Evolutionary conservation across 2,888 invertebrate species (phyloP).

Genomic region (Platycheirus albimanus): DNA sequence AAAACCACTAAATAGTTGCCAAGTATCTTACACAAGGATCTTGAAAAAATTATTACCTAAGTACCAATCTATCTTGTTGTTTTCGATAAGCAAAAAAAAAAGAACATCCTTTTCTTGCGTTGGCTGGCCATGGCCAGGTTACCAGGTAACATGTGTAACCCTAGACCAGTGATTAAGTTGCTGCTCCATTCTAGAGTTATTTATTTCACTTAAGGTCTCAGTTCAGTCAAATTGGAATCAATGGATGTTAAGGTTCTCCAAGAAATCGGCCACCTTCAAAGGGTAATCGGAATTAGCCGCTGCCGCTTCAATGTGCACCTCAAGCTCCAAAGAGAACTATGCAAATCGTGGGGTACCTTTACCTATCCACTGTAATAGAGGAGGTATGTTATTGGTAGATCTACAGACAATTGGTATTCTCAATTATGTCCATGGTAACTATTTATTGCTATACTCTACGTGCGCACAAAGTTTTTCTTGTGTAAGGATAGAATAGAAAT

Average conservation of each 20-base stretch:
- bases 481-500: constrained; percentile 34
- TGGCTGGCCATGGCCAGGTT: no score
- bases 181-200: constrained; percentile 55
- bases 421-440: constrained; percentile 40
- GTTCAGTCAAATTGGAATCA: constrained; percentile 24
- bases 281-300: constrained; percentile 55
- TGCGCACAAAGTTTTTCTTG: constrained; percentile 10
- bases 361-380: constrained; percentile 9
- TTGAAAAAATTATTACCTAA: not conserved
- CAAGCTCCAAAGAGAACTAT: constrained; percentile 38
- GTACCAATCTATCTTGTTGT: not conserved
- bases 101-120: constrained; percentile 7
- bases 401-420: constrained; percentile 58
- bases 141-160: constrained; percentile 47
- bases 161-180: constrained; percentile 56
- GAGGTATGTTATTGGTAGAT: constrained; percentile 43
- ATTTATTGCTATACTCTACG: constrained; percentile 51
- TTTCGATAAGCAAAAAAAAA: not conserved
- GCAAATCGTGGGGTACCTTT: constrained; percentile 50
- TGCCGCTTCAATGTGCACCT: constrained; percentile 42
- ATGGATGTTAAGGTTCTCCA: constrained; percentile 7
- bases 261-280: constrained; percentile 53
- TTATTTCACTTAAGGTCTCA: constrained; percentile 62
- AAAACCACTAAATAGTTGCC: constrained; percentile 8
- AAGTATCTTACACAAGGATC: constrained; percentile 5